Evolutionary conservation across 2,888 invertebrate genomes (phyloP), one percentile per base, ranked within the genome.

Genomic region (Thalpophila matura): DNA sequence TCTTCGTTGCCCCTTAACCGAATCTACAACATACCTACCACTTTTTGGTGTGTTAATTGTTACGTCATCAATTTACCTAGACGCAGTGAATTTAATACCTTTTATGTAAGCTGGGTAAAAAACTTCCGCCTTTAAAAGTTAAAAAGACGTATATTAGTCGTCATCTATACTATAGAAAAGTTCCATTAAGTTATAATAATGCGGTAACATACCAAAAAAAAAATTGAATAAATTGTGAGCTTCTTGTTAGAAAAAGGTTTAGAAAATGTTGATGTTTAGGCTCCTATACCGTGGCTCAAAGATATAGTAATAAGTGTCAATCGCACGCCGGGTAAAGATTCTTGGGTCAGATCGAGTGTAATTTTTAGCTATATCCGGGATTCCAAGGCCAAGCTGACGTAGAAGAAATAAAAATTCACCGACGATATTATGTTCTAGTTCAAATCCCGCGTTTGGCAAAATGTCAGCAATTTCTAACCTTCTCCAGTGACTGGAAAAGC

Each of bases 301-400:
- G 2, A n/a, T 12, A 18, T 2, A n/a, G 4, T 6, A n/a, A 31
- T 31, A 31, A 31, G n/a, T 9, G 12, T 10, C 20, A n/a, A 20
- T 33, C 16, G 26, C 42, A 33, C n/a, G 20, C 3, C 6, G 3
- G 2, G 2, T 9, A n/a, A 26, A 16, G 0, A 26, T 14, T 20
- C 9, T 20, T 4, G 18, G n/a, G n/a, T 37, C 6, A 5, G 6
- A 31, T 6, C 5, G 5, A 43, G 14, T 27, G 22, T 29, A 29
- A 57, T 43, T 37, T 57, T 22, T 12, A 37, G 7, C 6, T 56
- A 4, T n/a, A 24, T 43, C 3, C 3, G 24, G n/a, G n/a, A n/a
- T n/a, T n/a, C n/a, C n/a, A n/a, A 45, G 18, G 22, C 20, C n/a
- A 24, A n/a, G 16, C 53, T 38, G 22, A 20, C 12, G 1, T 27